phyloP scores from a whole-genome alignment of 2,797 vertebrate species.

The Aselliscus stoliczkanus region DNA sequence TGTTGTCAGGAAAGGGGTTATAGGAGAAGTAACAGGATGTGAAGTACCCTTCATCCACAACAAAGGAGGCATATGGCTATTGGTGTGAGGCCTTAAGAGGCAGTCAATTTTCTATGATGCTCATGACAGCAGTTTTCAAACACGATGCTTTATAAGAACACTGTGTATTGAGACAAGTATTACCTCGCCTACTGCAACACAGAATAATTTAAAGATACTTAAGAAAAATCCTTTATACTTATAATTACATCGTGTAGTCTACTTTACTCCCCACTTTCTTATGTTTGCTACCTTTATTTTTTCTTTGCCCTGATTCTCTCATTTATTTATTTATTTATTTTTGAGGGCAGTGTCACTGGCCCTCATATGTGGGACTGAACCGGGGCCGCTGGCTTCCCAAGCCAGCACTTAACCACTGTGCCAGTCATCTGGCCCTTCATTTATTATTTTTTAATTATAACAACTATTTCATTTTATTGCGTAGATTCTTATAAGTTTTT shows the following conservation, averaged over 20 bases:
- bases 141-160: constrained; percentile 37
- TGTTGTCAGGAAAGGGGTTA: background rate
- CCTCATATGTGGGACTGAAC: too few species aligned
- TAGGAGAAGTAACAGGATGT: background rate
- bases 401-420: too few species aligned
- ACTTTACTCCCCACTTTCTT: background rate
- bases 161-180: background rate
- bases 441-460: constrained; percentile 23
- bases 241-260: background rate
- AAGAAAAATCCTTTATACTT: background rate
- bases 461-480: background rate
- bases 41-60: background rate
- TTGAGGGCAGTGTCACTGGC: too few species aligned
- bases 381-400: too few species aligned
- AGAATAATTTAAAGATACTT: constrained; percentile 13
- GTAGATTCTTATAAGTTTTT: background rate
- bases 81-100: background rate
- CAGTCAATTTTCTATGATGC: constrained; percentile 36
- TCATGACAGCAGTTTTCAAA: constrained; percentile 24
- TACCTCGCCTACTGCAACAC: background rate
- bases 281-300: background rate
- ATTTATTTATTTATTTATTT: too few species aligned
- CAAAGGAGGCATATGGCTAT: background rate
- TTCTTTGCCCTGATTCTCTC: background rate
- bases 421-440: too few species aligned